Base-by-base conservation (phyloP, 2,888 invertebrate genomes). In the Terebella lapidaria region DNA sequence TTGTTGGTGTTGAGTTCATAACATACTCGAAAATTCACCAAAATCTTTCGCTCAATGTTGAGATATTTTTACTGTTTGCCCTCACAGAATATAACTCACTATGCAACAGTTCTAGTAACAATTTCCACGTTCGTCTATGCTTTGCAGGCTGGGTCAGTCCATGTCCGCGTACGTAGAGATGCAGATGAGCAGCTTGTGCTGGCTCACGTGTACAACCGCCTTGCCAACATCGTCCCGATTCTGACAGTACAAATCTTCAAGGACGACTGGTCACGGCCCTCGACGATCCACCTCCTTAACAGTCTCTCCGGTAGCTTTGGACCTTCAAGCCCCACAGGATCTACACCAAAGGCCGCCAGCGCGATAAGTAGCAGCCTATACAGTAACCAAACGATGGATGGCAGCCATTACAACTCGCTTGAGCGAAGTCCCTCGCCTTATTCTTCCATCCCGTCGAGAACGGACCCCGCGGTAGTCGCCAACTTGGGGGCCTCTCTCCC, bases 131-230 rank as follows among this genome's bases (percentile, higher is more conserved):
- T n/a, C n/a, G n/a, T n/a, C n/a, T n/a, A n/a, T n/a, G n/a, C n/a
- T 53, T 67, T 72, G 2, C 70, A 84, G 84, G 83, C 83, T 63
- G 85, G 85, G 26, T 84, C 84, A 2, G 81, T 86, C 1, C 85
- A 86, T 69, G 86, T 86, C 1, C 76, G 86, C 25, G 83, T 87
- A 2, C 75, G 86, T 30, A 74, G 85, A 30, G 86, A 86, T 73
- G 86, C 86, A 2, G 83, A 86, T 72, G 86, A 86, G 71, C 85
- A 86, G 74, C 72, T 84, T 67, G 86, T 87, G 3, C 75, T 87
- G 54, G 82, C 84, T 3, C 84, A 84, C 68, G 84, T 87, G 20
- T 83, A 84, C 67, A 84, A 84, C 68, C 83, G 85, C 56, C 80
- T 87, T 2, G 84, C 84, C 25, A 82, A 82, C 59, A 76, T 86